These are phyloP conservation scores for Yponomeuta plumbellus DNA, from an alignment of 2,888 invertebrate genomes.

Conservation along the genomic window DNA sequence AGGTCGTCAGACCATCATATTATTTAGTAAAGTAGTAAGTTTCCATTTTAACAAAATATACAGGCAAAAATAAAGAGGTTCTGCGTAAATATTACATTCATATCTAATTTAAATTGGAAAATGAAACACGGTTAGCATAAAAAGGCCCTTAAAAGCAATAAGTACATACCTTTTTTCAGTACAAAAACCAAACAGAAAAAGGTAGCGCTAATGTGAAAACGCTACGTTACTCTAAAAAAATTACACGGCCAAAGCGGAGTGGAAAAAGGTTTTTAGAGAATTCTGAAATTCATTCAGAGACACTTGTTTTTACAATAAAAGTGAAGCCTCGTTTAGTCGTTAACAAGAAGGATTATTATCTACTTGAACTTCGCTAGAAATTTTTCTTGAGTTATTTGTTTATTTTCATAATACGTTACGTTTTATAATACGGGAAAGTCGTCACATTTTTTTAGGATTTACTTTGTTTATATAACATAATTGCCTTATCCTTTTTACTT, in stretches of 20 bases:
- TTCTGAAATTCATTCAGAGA: not conserved
- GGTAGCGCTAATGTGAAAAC: not conserved
- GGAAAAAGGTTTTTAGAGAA: not conserved
- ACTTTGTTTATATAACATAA: too few species aligned
- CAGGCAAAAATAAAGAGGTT: not conserved
- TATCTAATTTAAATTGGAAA: not conserved
- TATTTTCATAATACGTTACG: too few species aligned
- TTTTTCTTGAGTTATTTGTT: too few species aligned
- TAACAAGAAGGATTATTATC: not conserved
- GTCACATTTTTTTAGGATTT: too few species aligned
- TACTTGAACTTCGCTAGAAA: too few species aligned
- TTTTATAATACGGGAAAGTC: too few species aligned
- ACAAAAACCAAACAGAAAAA: not conserved
- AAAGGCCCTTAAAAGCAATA: not conserved
- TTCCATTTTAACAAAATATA: too few species aligned
- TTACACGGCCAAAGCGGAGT: not conserved
- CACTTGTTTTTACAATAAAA: constrained; percentile 2
- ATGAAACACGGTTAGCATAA: not conserved
- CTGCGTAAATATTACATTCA: not conserved
- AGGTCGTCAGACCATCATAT: too few species aligned
- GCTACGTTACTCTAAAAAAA: not conserved
- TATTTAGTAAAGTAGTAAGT: too few species aligned
- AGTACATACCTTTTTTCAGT: not conserved
- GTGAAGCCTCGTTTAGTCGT: not conserved
- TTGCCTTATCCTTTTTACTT: too few species aligned